Conservation (phyloP, 1,140 invertebrate genomes). For the Planococcus citri region DNA sequence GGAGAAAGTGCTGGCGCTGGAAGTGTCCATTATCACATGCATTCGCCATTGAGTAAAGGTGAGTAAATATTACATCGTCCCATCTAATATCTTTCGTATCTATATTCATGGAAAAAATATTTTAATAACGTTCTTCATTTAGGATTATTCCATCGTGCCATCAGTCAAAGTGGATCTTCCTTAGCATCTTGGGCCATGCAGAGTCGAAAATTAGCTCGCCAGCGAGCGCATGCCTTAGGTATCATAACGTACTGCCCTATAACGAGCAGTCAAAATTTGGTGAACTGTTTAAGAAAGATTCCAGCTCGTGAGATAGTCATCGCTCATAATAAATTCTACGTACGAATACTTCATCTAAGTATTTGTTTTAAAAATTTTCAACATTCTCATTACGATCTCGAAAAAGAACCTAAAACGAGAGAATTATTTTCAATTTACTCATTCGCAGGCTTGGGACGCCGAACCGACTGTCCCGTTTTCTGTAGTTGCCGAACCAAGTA, state of each 20-base stretch:
- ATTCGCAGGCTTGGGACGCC: background rate
- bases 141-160: conserved; percentile 33
- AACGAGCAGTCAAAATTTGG: background rate
- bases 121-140: background rate
- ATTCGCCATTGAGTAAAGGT: conserved; percentile 33
- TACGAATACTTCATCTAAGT: too few species aligned
- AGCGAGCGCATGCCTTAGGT: background rate
- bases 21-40: conserved; percentile 24
- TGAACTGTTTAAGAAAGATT: background rate
- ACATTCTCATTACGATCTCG: background rate
- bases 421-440: background rate
- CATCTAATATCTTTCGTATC: too few species aligned
- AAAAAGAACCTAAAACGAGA: background rate
- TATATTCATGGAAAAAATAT: too few species aligned
- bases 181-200: conserved; percentile 28
- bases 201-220: background rate
- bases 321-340: background rate
- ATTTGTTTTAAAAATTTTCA: background rate
- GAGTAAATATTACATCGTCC: too few species aligned
- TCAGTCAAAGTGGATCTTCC: conserved; percentile 40
- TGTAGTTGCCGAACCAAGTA: background rate
- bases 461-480: background rate
- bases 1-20: conserved; percentile 26
- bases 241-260: background rate
- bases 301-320: background rate